A percentile compares a stretch with the other conserved stretches of the same genome.
These are phyloP conservation scores for Meteorus colon DNA, from an alignment of 2,888 invertebrate genomes.

Conservation along the genomic window DNA sequence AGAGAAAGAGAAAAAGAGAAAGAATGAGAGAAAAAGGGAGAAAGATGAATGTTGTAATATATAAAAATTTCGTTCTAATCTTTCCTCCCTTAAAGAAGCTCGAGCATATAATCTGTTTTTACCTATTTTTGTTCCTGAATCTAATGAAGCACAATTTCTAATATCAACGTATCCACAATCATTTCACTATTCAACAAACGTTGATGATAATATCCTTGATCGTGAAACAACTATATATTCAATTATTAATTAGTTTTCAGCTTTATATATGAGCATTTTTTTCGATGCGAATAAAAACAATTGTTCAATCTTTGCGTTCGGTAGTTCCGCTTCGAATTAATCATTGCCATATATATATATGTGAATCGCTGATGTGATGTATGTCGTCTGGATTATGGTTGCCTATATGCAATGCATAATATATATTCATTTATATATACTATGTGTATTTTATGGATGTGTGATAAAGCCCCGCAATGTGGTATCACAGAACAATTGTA, in stretches of 20 bases:
- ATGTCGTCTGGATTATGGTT: background rate
- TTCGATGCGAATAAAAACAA: conserved; percentile 26
- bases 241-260: background rate
- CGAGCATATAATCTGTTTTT: conserved; percentile 51
- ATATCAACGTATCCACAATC: conserved; percentile 12
- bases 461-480: conserved; percentile 73
- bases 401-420: conserved; percentile 36
- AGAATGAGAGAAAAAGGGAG: conserved; percentile 38
- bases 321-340: conserved; percentile 2
- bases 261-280: conserved; percentile 1
- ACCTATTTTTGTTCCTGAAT: conserved; percentile 9
- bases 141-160: conserved; percentile 29
- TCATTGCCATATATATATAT: conserved; percentile 11
- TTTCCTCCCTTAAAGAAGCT: conserved; percentile 57
- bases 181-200: conserved; percentile 8
- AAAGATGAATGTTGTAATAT: conserved; percentile 28
- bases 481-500: conserved; percentile 74
- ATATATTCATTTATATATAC: conserved; percentile 36
- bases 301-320: conserved; percentile 31
- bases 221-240: conserved; percentile 4
- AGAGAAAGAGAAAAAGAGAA: conserved; percentile 19
- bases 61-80: conserved; percentile 52
- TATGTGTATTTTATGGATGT: conserved; percentile 54
- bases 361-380: conserved; percentile 4
- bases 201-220: conserved; percentile 18